Evolutionary conservation across 2,888 invertebrate species (phyloP), one percentile per base, ranked within the genome.

Genomic region (Hypercompe scribonia): DNA sequence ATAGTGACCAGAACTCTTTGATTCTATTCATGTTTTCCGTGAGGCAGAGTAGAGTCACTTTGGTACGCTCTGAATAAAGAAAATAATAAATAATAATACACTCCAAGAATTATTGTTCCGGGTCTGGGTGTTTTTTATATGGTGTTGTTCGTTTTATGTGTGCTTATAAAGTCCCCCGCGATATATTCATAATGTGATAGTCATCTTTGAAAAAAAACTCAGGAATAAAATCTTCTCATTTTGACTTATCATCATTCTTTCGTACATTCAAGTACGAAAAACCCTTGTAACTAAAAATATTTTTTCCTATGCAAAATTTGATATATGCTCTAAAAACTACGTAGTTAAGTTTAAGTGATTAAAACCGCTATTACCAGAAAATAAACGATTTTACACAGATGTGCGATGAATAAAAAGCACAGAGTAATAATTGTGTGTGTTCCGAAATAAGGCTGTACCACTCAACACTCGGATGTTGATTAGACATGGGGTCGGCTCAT

Each of bases 401-500:
- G 46, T 34, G 21, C 11, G 64, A 64, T 64, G 46, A 61, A 42
- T 39, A 42, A 69, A 39, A 78, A 74, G 63, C 65, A 67, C 34
- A 42, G 66, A 64, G 68, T 77, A 68, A 39, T 81, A 72, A 80
- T 78, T n/a, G 73, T 78, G 72, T 70, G 71, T 71, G 68, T 74
- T 67, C 68, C 69, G 79, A 77, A 76, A 81, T 75, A 76, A 72
- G 76, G 73, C 78, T 78, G 71, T 66, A 70, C 79, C 74, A 76
- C 77, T 78, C 84, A 79, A 77, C 84, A 77, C 75, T 80, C 78
- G 80, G 81, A 82, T 84, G 81, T 88, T 87, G 86, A 89, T 91
- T 90, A 89, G 88, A 87, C 86, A 85, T 79, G 82, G 79, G 83
- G 80, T 78, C 84, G 85, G 87, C 88, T 89, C 91, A 81, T 83